Evolutionary conservation across 2,888 invertebrate species (phyloP).

Genomic region (Philaethria dido): DNA sequence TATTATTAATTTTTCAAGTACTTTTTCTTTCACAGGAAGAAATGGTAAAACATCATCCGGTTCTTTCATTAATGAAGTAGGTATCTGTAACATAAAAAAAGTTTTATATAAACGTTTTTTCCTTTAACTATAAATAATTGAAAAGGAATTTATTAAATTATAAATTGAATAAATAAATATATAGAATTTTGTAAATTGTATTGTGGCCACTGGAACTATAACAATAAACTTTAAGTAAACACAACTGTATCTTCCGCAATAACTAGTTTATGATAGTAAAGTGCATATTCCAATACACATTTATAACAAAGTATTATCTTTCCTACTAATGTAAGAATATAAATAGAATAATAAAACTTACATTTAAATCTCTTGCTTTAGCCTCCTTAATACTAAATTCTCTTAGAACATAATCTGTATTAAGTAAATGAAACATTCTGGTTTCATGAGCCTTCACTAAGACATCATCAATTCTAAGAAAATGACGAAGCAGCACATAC

Average conservation of each 20-base stretch:
- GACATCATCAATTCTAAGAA: constrained; percentile 97
- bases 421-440: constrained; percentile 91
- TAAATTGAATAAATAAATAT: no score
- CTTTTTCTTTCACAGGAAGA: constrained; percentile 65
- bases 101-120: no score
- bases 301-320: neutral
- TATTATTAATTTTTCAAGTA: constrained; percentile 68
- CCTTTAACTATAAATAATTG: no score
- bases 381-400: constrained; percentile 93
- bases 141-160: no score
- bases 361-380: constrained; percentile 87
- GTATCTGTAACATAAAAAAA: constrained; percentile 60
- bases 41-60: constrained; percentile 75
- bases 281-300: neutral
- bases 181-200: no score
- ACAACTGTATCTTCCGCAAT: neutral
- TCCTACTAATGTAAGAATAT: neutral
- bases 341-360: constrained; percentile 56
- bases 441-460: constrained; percentile 95
- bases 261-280: neutral
- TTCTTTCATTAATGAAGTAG: constrained; percentile 75
- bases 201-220: no score
- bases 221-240: no score
- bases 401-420: constrained; percentile 90
- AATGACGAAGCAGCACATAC: constrained; percentile 95